These are phyloP conservation scores for Fabriciana adippe DNA, from an alignment of 2,888 invertebrate genomes.

Conservation along the genomic window DNA sequence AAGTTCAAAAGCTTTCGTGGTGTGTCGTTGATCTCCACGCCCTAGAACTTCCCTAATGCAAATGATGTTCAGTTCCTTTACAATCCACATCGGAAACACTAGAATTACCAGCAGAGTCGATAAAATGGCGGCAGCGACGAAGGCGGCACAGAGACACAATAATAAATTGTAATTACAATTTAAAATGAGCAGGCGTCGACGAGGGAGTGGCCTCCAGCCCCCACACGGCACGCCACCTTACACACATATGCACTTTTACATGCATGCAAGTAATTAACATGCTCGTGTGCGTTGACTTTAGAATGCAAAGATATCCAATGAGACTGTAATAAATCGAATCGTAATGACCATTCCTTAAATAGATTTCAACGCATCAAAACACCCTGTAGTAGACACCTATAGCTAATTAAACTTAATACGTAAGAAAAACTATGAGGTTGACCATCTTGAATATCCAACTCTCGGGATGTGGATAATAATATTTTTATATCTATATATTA, in stretches of 20 bases:
- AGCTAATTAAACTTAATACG: neutral
- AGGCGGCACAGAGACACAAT: conserved; percentile 81
- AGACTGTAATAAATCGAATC: conserved; percentile 40
- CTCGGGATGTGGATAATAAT: too few relatives aligned
- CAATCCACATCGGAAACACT: conserved; percentile 43
- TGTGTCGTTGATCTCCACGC: neutral
- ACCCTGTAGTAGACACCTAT: neutral
- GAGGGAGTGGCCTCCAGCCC: conserved; percentile 74
- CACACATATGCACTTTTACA: conserved; percentile 73
- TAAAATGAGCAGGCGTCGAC: conserved; percentile 81
- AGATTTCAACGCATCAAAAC: neutral
- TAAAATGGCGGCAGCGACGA: conserved; percentile 76
- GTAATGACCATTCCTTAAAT: conserved; percentile 27
- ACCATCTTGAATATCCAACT: neutral
- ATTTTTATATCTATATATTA: too few relatives aligned
- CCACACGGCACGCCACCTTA: conserved; percentile 65
- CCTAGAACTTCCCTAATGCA: neutral
- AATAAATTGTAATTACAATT: conserved; percentile 83
- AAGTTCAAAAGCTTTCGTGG: neutral
- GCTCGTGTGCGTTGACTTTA: conserved; percentile 46
- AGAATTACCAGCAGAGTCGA: conserved; percentile 56
- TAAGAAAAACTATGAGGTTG: neutral
- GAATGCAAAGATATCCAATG: conserved; percentile 39
- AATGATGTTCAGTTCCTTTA: conserved; percentile 11
- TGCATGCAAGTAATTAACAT: conserved; percentile 63